Percentiles rank a stretch among this genome's conserved stretches.
Conservation (phyloP, 2,113 vertebrate species). For the Mastomys natalensis region DNA sequence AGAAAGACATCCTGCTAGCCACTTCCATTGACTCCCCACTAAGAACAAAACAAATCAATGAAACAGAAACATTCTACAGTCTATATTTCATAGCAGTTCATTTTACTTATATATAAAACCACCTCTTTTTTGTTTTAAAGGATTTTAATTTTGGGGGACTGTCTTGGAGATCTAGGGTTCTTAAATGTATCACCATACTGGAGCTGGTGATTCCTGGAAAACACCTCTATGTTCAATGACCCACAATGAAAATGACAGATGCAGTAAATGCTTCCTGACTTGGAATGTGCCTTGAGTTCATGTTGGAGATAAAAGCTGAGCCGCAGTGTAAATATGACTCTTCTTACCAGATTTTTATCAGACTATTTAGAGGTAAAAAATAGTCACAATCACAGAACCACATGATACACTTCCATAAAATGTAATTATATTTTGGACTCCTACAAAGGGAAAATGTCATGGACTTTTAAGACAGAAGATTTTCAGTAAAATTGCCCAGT, state of each 20-base stretch:
- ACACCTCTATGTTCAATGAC: neutral
- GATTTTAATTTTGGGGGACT: neutral
- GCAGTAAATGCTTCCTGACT: neutral
- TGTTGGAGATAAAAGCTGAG: neutral
- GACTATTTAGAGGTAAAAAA: neutral
- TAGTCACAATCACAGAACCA: neutral
- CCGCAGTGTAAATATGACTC: neutral
- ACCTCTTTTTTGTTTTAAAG: neutral
- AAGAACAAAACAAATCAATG: neutral
- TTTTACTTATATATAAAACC: neutral
- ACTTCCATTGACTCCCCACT: neutral
- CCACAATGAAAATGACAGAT: neutral
- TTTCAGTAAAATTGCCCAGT: neutral
- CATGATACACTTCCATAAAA: neutral
- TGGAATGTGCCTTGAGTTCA: neutral
- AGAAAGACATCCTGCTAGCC: neutral
- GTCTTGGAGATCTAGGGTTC: neutral
- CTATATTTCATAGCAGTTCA: neutral
- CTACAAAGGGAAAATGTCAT: neutral
- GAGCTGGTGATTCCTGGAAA: neutral
- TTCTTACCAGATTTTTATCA: slow-evolving; percentile 5
- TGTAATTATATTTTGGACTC: slow-evolving; percentile 3
- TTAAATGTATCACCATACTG: too few relatives aligned
- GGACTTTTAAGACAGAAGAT: neutral
- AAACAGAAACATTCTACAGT: neutral